Percentiles rank a stretch among this genome's conserved stretches.
Conservation (phyloP, 2,797 vertebrate species). For the Eremophila alpestris region DNA sequence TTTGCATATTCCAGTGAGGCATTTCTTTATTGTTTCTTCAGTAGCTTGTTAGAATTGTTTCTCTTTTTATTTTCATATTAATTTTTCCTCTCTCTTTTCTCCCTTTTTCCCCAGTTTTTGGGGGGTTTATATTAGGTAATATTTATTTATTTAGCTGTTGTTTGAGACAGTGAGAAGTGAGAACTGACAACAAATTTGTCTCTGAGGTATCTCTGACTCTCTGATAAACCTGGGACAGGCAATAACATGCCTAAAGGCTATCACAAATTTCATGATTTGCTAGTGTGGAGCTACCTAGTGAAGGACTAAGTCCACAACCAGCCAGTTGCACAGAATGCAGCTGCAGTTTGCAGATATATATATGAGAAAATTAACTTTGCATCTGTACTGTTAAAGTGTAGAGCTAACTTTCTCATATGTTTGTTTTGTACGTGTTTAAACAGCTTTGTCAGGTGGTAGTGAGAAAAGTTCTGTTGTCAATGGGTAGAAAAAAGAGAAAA, state of each 20-base stretch:
- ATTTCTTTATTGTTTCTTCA: neutral
- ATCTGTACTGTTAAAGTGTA: neutral
- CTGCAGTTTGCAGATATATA: neutral
- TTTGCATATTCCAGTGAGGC: neutral
- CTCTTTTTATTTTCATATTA: neutral
- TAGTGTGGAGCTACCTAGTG: neutral
- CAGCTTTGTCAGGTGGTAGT: neutral
- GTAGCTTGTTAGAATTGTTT: neutral
- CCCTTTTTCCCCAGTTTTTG: neutral
- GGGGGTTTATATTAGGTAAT: neutral
- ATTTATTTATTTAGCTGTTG: no score
- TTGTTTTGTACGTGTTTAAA: neutral
- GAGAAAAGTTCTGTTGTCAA: neutral
- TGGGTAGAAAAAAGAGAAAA: neutral
- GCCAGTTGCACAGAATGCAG: neutral
- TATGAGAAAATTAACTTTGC: neutral
- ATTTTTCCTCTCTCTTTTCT: neutral
- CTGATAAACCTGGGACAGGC: neutral
- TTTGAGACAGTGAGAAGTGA: neutral
- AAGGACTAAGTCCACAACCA: neutral
- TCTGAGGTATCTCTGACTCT: neutral
- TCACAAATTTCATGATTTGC: neutral
- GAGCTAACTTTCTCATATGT: neutral
- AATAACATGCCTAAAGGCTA: neutral
- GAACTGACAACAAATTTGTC: neutral